Evolutionary conservation across 1,140 invertebrate species (phyloP), one percentile per base, ranked within the genome.

Genomic region (Hylaeus volcanicus): DNA sequence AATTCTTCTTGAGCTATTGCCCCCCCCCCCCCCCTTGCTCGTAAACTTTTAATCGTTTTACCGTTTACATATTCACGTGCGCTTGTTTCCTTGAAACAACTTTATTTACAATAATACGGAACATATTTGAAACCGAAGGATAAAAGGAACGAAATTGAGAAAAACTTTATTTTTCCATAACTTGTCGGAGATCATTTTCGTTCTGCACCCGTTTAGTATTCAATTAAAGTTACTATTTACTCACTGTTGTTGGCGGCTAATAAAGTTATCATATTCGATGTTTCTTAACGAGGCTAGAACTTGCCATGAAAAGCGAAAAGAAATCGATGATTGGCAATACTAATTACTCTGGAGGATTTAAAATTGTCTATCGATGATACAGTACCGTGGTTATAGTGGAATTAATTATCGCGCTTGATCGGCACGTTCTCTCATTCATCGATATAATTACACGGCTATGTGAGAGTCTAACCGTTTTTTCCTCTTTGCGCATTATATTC

Each of bases 341-440:
- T 53, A 74, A 74, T 74, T 74, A 63, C n/a, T 37, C 11, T 9
- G 2, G 26, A 60, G 26, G 37, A n/a, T 41, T 41, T 41, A 64
- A 64, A 60, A 74, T 74, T 74, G 64, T 63, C 64, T 74, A 41
- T 64, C 60, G 72, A 74, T 74, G 72, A 63, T 64, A 37, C 60
- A 2, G 43, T 45, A 39, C 8, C 2, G n/a, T 26, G n/a, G 56
- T 48, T 61, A 39, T 56, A 63, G 3, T 51, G 60, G 60, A 74
- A 74, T 63, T 64, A 74, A 74, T 74, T 74, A 74, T 74, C 60
- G 14, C 45, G 26, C 58, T 26, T 73, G 71, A 73, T 73, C 58
- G 56, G 43, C 26, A n/a, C 26, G 45, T 51, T 53, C 37, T n/a
- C 72, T 26, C 26, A 6, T 48, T 74, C 60, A 51, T 11, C 45